These are phyloP conservation scores for Opisthograptis luteolata DNA, from an alignment of 2,888 invertebrate genomes.

Conservation along the genomic window DNA sequence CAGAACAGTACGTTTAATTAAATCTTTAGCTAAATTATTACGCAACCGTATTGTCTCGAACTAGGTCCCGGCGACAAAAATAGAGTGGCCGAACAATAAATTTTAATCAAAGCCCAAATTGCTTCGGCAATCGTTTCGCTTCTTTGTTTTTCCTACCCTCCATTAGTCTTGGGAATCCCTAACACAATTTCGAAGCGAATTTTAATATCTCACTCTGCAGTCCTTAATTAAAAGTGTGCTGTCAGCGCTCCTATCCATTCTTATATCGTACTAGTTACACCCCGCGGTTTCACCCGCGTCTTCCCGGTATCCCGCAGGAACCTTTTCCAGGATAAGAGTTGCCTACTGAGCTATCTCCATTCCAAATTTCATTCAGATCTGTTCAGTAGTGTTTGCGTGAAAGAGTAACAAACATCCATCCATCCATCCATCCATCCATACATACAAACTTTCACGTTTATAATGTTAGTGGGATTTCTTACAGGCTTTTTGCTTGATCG, in stretches of 20 bases:
- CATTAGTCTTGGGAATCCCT: constrained; percentile 49
- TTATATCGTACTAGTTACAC: constrained; percentile 20
- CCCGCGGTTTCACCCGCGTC: no score
- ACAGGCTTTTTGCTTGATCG: constrained; percentile 18
- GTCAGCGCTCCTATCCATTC: constrained; percentile 24
- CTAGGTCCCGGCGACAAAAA: constrained; percentile 45
- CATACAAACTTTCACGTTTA: no score
- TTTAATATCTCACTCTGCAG: constrained; percentile 54
- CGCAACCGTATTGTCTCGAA: constrained; percentile 30
- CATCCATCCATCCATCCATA: no score
- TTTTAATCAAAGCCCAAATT: constrained; percentile 72
- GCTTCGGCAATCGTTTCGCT: constrained; percentile 53
- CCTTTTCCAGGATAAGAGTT: no score
- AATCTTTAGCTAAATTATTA: constrained; percentile 32
- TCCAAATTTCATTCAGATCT: no score
- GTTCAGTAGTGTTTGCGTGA: no score
- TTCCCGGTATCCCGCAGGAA: no score
- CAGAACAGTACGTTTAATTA: constrained; percentile 35
- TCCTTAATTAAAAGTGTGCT: constrained; percentile 47
- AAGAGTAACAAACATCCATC: no score
- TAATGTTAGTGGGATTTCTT: no score
- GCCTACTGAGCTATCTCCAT: no score
- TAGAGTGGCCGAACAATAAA: constrained; percentile 65
- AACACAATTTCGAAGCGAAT: constrained; percentile 52
- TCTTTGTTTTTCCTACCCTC: constrained; percentile 54